These are phyloP conservation scores for Gandaritis pyraliata DNA, from an alignment of 2,888 invertebrate genomes.

Conservation along the genomic window DNA sequence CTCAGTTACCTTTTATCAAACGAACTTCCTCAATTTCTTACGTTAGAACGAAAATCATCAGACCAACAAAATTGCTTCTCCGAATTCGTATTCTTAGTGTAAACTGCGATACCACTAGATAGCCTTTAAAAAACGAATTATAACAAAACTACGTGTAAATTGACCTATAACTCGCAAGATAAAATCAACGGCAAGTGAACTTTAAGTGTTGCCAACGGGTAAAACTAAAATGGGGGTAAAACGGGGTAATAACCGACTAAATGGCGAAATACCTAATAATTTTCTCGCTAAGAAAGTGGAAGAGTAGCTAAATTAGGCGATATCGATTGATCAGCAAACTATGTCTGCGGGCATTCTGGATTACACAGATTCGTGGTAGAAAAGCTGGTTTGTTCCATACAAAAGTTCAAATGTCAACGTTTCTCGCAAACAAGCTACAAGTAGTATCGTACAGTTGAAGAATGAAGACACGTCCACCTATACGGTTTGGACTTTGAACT, in stretches of 20 bases:
- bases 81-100: too few species aligned
- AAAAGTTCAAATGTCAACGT: background rate
- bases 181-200: constrained; percentile 29
- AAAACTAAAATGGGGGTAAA: constrained; percentile 22
- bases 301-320: constrained; percentile 54
- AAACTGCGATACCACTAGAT: background rate
- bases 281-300: constrained; percentile 40
- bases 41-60: too few species aligned
- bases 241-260: constrained; percentile 27
- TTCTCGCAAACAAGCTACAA: too few species aligned
- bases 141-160: constrained; percentile 23
- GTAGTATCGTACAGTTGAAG: too few species aligned
- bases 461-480: too few species aligned
- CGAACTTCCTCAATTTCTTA: too few species aligned
- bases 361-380: constrained; percentile 3
- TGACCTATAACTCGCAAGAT: constrained; percentile 30
- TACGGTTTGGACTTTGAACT: too few species aligned
- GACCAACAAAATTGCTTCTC: too few species aligned
- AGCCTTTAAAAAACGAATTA: constrained; percentile 25
- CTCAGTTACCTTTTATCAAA: too few species aligned
- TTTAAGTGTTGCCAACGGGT: constrained; percentile 28
- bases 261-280: constrained; percentile 34
- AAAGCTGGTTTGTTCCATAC: constrained; percentile 3
- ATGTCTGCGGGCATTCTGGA: constrained; percentile 44
- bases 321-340: constrained; percentile 49